Base-by-base conservation (phyloP, 2,888 invertebrate species). In the Baronia brevicornis region DNA sequence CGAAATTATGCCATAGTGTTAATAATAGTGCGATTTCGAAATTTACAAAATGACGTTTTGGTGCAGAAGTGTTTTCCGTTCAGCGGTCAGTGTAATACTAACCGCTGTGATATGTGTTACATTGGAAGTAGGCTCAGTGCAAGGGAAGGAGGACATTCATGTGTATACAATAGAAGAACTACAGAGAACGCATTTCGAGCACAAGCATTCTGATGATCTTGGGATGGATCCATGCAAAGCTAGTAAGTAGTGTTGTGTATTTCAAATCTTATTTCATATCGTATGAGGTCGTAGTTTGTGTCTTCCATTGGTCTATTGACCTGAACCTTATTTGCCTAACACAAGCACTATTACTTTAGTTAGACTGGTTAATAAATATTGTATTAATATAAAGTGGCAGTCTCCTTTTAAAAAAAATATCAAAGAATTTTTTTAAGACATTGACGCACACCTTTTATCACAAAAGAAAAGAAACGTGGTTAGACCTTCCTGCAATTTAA, bases 181-280 rank as follows among this genome's bases (percentile, higher is more conserved):
- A 44, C 64, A 91, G 54, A 86, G 73, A 32, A 85, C 74, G 33
- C 80, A 85, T 44, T 94, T 91, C 54, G 88, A 90, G 24, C 84
- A 84, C 39, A 90, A 89, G 60, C 87, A 89, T 38, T 92, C 92
- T 23, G 86, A 87, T 42, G 94, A 94, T 65, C 72, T 92, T 44
- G 92, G 94, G 63, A 80, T 93, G 86, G 94, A 94, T 78, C 91
- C 94, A 33, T 94, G 94, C 75, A 94, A 94, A 87, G 91, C 94
- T 65, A 91, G 94, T 94, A 77, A 89, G 90, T 71, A 3, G 8
- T 28, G 1, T 14, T 8, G n/a, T 13, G 3, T 23, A 14, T 18
- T 10, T 19, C 12, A 9, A 20, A 37, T 40, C 28, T 34, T n/a
- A n/a, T n/a, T n/a, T n/a, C n/a, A n/a, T n/a, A n/a, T n/a, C n/a